Percentiles rank a stretch among this genome's conserved stretches.
These are phyloP conservation scores for western clawed frog (Xenopus tropicalis) DNA, from an alignment of 2,113 vertebrate species.

Conservation along the genomic window UCB_Xtro_10.0 CM004448.2:33662001-33662500, in stretches of 20 bases:
- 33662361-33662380: not conserved
- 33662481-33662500: slow-evolving; percentile 47
- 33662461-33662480: slow-evolving; percentile 49
- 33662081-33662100: slow-evolving; percentile 57
- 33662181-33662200: slow-evolving; percentile 61
- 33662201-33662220: slow-evolving; percentile 64
- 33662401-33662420: slow-evolving; percentile 47
- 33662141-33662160: slow-evolving; percentile 77
- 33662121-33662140: slow-evolving; percentile 85
- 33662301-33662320: slow-evolving; percentile 69
- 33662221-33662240: slow-evolving; percentile 74
- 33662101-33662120: slow-evolving; percentile 47
- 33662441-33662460: slow-evolving; percentile 41
- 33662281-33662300: slow-evolving; percentile 82
- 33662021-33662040: slow-evolving; percentile 75
- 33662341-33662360: slow-evolving; percentile 2
- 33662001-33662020: slow-evolving; percentile 77
- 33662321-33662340: slow-evolving; percentile 20
- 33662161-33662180: slow-evolving; percentile 68
- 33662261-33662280: slow-evolving; percentile 67
- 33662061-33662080: slow-evolving; percentile 85
- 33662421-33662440: slow-evolving; percentile 15
- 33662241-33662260: slow-evolving; percentile 84
- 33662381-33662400: slow-evolving; percentile 3
- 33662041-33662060: slow-evolving; percentile 78